Conservation (phyloP, 2,888 invertebrate species). For the Lasioglossum zephyrum region DNA sequence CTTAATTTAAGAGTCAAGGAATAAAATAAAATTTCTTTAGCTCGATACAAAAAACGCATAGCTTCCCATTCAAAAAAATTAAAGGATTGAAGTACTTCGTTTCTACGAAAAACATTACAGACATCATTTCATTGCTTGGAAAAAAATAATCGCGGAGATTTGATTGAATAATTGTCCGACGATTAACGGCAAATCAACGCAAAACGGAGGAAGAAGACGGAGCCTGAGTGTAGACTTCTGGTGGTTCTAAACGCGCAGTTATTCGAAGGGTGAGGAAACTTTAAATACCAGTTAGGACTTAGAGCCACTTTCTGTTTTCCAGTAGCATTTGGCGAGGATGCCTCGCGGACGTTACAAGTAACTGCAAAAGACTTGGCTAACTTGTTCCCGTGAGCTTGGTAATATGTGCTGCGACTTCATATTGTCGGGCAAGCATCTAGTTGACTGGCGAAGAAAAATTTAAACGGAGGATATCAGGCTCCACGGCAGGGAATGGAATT, state of each 20-base stretch:
- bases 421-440: too few species aligned
- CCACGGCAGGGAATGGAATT: not conserved
- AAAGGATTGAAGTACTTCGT: too few species aligned
- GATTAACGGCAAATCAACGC: not conserved
- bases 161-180: not conserved
- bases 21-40: too few species aligned
- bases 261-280: not conserved
- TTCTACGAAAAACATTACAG: too few species aligned
- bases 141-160: too few species aligned
- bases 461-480: not conserved
- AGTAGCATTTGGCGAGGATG: constrained; percentile 2
- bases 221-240: not conserved
- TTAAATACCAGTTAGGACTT: constrained; percentile 1
- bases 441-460: constrained; percentile 10
- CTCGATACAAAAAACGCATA: too few species aligned
- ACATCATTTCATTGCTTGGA: too few species aligned
- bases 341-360: constrained; percentile 8
- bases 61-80: too few species aligned
- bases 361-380: constrained; percentile 15
- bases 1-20: too few species aligned
- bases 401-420: constrained; percentile 10
- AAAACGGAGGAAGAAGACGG: not conserved
- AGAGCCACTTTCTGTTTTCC: constrained; percentile 4
- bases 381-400: not conserved
- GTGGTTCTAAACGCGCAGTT: not conserved